Percentiles rank a stretch among this genome's conserved stretches.
Conservation (phyloP, 2,797 vertebrate species). For the Prunella strophiata region DNA sequence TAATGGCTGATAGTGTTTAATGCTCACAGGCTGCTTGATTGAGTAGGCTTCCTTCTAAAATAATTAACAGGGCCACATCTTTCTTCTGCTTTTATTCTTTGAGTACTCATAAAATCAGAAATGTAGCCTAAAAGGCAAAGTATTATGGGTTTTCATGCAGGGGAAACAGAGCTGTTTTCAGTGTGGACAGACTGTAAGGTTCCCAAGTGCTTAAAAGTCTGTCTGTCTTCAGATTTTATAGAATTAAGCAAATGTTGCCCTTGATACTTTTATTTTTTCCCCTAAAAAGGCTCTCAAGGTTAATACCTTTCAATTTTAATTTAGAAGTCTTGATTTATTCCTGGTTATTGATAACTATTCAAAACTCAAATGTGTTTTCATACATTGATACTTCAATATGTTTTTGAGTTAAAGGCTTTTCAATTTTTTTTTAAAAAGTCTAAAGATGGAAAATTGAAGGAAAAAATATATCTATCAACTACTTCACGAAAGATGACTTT, state of each 20-base stretch:
- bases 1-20: not conserved
- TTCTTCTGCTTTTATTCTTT: not conserved
- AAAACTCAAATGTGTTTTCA: not conserved
- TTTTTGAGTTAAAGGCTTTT: not conserved
- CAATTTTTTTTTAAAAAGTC: not conserved
- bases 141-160: not conserved
- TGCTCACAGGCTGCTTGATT: not conserved
- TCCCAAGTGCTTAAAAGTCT: not conserved
- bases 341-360: not conserved
- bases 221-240: not conserved
- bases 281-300: not conserved
- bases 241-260: not conserved
- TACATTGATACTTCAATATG: not conserved
- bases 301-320: not conserved
- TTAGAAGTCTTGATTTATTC: not conserved
- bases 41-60: not conserved
- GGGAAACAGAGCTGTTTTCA: not conserved
- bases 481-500: not conserved
- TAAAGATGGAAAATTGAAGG: not conserved
- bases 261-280: fast-evolving
- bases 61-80: not conserved
- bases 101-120: not conserved
- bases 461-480: not conserved
- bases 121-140: not conserved
- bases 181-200: not conserved